Base-by-base conservation (phyloP, 2,113 vertebrate genomes). In the Toxotes chatareus region DNA sequence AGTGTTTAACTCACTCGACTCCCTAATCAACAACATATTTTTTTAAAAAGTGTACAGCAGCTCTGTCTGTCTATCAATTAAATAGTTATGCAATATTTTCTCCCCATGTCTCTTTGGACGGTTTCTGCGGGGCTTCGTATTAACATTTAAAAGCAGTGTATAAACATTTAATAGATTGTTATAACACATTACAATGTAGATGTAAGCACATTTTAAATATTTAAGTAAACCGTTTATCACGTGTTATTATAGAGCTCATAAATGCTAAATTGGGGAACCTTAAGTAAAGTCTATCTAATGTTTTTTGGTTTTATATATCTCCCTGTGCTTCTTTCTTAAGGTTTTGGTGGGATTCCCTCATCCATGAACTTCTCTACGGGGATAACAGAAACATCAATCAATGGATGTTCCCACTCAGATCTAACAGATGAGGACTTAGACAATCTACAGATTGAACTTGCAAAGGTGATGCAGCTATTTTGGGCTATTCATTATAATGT, bases 341-440 rank as follows among this genome's bases (percentile, higher is more conserved):
- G 96, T 90, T 95, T 95, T 86, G 91, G 95, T 64, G 89, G 95
- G 0, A 93, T 95, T 78, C 86, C 95, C 72, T 91, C 96, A 84
- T 47, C 88, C 31, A 92, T 92, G 0, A 96, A 96, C 7, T 95
- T 96, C 4, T 95, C 96, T 2, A 93, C 96, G 5, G 88, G 88
- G 11, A 49, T 83, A 8, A 66, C 80, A 47, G 82, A 86, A 56
- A 90, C 53, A 5, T 6, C 34, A 8, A 21, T 44, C 38, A 59
- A 90, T 60, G 85, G 93, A 59, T 75, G 68, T 0, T 80, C 85
- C 0, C 90, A 94, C 1, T 91, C 95, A 16, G 95, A 96, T 5
- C 89, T 99, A 68, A 96, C 93, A 0, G 95, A 96, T 8, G 95
- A 95, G 0, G 97, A 99, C 42, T 88, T 95, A 10, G 96, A 97